Evolutionary conservation across 2,797 vertebrate species (phyloP), one percentile per base, ranked within the genome.

Genomic region (Echeneis naucrates): DNA sequence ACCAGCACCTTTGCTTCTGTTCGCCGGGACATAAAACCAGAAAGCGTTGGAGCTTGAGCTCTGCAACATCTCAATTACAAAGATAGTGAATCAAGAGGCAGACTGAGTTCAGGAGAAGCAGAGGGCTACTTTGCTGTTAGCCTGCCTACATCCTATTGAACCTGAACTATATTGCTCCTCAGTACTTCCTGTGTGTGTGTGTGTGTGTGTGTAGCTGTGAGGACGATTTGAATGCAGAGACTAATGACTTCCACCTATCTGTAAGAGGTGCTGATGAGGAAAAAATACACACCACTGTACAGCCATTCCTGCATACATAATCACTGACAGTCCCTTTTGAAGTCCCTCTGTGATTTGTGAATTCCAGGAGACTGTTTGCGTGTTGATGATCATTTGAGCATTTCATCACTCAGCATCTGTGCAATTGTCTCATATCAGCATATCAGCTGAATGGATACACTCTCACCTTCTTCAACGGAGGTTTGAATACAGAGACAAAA

Each of bases 401-500:
- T 2, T 23, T 77, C 64, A 72, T 85, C 76, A 47, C 40, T 74
- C 70, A 32, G 62, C 77, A 79, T 68, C 50, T 70, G 67, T 78
- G 69, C 70, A 68, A 68, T 32, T 68, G 53, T 75, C 59, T 75
- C n/a, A n/a, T n/a, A n/a, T n/a, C 59, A 73, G 77, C 74, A 79
- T 82, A 51, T 76, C 80, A 85, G 86, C 47, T 53, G 74, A 56
- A 79, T 37, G 59, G 61, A 78, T 78, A 48, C 60, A 66, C 58
- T 64, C 78, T 48, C 65, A 72, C 40, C 63, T 70, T 75, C 67
- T 86, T 87, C 70, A 84, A 74, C 76, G 76, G 44, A 52, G 42
- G 61, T 79, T 81, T 62, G 27, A 57, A 83, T 68, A 90, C 77
- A 84, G 69, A 86, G 68, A 85, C 86, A 85, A 55, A 84, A 72